Conservation (phyloP, 2,888 invertebrate species). For the Drosophila ezoana region DNA sequence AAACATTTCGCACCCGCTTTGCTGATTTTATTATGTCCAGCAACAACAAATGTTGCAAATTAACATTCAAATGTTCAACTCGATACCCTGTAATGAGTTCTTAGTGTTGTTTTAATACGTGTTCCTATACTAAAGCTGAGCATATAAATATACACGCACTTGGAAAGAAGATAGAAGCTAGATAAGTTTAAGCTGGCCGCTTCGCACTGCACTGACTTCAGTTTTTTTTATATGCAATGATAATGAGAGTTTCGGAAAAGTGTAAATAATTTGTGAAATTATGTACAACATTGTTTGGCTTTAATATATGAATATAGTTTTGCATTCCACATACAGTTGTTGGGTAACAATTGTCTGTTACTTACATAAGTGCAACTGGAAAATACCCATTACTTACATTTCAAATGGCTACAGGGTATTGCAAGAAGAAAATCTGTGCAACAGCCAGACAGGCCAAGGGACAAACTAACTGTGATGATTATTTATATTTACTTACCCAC, state of each 20-base stretch:
- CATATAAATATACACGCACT: no score
- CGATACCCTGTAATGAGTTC: slow-evolving; percentile 2
- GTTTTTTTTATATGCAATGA: no score
- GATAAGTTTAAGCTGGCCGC: no score
- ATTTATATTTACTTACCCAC: slow-evolving; percentile 69
- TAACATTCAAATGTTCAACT: background rate
- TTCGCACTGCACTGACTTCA: no score
- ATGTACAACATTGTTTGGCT: no score
- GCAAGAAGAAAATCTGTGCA: slow-evolving; percentile 68
- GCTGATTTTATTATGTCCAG: slow-evolving; percentile 77
- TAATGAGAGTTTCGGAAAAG: no score
- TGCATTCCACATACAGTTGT: no score
- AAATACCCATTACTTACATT: background rate
- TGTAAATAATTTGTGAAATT: no score
- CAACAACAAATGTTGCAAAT: slow-evolving; percentile 22
- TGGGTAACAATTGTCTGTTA: background rate
- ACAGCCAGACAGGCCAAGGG: slow-evolving; percentile 43
- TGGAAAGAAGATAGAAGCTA: no score
- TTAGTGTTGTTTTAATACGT: no score
- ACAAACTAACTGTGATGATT: slow-evolving; percentile 73
- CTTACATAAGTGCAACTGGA: accelerated
- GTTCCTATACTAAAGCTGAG: no score
- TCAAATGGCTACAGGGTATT: slow-evolving; percentile 17
- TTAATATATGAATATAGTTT: no score
- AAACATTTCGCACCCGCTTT: slow-evolving; percentile 76